phyloP scores from a whole-genome alignment of 2,113 vertebrate species.

The Protobothrops mucrosquamatus region DNA sequence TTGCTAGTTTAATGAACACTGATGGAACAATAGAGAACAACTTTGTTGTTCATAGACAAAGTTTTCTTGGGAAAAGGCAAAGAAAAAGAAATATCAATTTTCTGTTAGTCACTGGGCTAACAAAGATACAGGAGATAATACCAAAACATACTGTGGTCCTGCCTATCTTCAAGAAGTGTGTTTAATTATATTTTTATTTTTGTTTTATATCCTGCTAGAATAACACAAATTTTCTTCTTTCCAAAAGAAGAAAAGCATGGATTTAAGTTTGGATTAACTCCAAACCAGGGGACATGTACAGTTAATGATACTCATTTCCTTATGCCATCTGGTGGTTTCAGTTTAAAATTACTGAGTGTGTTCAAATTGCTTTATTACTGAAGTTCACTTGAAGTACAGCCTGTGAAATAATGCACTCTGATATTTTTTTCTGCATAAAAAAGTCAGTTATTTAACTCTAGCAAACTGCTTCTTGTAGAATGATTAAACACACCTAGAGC shows the following conservation, averaged over 20 bases:
- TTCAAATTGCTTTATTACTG: slow-evolving; percentile 4
- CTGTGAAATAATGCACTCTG: neutral
- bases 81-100: neutral
- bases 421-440: slow-evolving; percentile 11
- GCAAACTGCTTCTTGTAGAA: neutral
- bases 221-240: slow-evolving; percentile 13
- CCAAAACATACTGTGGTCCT: neutral
- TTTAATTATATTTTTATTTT: slow-evolving; percentile 6
- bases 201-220: neutral
- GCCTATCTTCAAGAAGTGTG: neutral
- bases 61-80: neutral
- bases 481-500: slow-evolving; percentile 1
- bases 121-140: neutral
- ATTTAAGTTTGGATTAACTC: slow-evolving; percentile 16
- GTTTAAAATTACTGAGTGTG: slow-evolving; percentile 19
- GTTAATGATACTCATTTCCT: slow-evolving; percentile 27
- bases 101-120: neutral
- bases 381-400: neutral
- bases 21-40: slow-evolving; percentile 5
- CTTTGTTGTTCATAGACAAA: neutral
- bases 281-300: neutral
- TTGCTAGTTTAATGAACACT: slow-evolving; percentile 24
- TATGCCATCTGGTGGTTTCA: slow-evolving; percentile 44
- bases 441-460: neutral
- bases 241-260: neutral